phyloP scores from a whole-genome alignment of 1,140 invertebrate genomes.

The Pseudomyrmex dendroicus region DNA sequence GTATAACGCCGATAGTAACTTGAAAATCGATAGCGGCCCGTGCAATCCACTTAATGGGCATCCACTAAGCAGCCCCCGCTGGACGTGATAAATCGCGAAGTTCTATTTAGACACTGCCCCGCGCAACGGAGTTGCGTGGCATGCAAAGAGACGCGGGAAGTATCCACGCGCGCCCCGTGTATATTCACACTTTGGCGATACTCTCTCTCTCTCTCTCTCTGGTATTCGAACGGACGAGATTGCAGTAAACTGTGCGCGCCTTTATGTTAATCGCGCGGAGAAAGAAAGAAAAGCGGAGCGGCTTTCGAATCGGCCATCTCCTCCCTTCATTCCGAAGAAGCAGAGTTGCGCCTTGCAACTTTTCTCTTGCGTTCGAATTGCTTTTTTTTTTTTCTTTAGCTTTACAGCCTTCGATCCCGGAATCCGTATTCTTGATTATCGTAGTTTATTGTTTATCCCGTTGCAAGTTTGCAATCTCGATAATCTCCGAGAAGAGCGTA shows the following conservation, averaged over 20 bases:
- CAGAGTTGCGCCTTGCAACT: background rate
- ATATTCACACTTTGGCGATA: conserved; percentile 22
- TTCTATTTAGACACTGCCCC: conserved; percentile 65
- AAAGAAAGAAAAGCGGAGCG: background rate
- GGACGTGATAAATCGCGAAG: conserved; percentile 70
- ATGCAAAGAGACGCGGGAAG: conserved; percentile 24
- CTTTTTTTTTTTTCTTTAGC: background rate
- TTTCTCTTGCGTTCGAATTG: background rate
- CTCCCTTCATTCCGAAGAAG: too few species aligned
- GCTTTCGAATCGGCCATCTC: background rate
- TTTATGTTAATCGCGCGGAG: conserved; percentile 39
- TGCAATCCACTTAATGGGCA: conserved; percentile 72
- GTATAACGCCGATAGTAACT: conserved; percentile 26
- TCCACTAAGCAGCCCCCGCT: conserved; percentile 66
- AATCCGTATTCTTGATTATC: conserved; percentile 8
- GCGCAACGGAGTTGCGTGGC: background rate
- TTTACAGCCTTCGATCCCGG: background rate
- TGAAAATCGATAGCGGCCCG: conserved; percentile 68
- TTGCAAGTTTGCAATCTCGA: background rate
- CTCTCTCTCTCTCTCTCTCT: background rate
- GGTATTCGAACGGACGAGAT: background rate
- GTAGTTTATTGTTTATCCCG: background rate
- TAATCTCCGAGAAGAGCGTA: background rate
- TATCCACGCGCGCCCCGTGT: background rate
- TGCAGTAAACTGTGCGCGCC: background rate